These are phyloP conservation scores for Apus apus DNA, from an alignment of 2,113 vertebrate species.

Conservation along the genomic window DNA sequence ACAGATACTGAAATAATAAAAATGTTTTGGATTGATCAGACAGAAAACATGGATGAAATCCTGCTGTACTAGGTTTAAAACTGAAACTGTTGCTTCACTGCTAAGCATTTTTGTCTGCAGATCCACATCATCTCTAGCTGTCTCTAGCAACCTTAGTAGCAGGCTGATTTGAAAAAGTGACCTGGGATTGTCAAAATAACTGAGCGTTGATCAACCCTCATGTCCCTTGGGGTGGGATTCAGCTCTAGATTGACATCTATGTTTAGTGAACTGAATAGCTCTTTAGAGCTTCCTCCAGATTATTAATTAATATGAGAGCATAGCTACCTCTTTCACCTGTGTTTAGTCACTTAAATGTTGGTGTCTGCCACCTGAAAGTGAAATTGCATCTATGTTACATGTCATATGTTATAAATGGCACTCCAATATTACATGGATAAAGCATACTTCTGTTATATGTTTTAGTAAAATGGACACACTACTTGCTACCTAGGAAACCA, in stretches of 20 bases:
- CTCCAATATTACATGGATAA: neutral
- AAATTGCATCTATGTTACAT: neutral
- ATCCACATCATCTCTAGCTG: neutral
- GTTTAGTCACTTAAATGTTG: neutral
- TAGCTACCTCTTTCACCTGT: neutral
- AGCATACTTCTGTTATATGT: neutral
- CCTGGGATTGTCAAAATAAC: neutral
- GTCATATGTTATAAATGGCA: neutral
- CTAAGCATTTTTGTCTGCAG: neutral
- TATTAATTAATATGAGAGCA: neutral
- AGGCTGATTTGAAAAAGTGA: neutral
- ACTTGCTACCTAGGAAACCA: neutral
- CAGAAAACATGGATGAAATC: neutral
- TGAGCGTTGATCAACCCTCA: neutral
- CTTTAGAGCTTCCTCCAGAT: neutral
- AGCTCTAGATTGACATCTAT: neutral
- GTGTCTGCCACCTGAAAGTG: neutral
- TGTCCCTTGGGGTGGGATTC: neutral
- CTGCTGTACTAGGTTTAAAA: neutral
- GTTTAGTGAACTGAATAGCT: neutral
- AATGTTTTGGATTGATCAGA: neutral
- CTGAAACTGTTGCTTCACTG: neutral
- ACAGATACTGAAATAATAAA: neutral
- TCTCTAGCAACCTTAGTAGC: neutral
- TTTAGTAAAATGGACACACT: neutral